Percentiles rank a stretch among this genome's conserved stretches.
Conservation (phyloP, 2,113 vertebrate species). For the Triplophysa rosa region DNA sequence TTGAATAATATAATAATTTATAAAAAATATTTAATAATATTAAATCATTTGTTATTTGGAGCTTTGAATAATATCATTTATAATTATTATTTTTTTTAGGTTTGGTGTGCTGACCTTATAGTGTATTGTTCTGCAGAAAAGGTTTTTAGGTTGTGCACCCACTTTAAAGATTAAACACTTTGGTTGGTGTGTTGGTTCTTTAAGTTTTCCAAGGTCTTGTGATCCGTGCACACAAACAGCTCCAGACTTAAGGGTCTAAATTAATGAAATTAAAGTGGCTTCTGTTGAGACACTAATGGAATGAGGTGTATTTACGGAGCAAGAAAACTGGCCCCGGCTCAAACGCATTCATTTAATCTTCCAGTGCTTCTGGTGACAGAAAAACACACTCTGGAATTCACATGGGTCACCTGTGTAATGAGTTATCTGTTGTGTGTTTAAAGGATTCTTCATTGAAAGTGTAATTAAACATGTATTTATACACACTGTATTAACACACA, state of each 20-base stretch:
- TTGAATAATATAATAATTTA: too few species aligned
- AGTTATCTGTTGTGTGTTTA: not conserved
- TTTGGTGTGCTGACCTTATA: too few species aligned
- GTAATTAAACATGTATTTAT: not conserved
- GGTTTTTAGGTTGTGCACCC: too few species aligned
- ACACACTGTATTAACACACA: not conserved
- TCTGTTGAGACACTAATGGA: conserved; percentile 4
- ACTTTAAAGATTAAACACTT: too few species aligned
- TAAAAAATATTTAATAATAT: too few species aligned
- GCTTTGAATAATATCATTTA: too few species aligned
- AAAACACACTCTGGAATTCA: not conserved
- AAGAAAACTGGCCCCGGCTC: not conserved
- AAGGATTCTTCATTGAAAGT: not conserved
- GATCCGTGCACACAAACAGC: not conserved
- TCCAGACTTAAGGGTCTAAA: not conserved
- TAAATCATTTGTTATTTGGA: too few species aligned
- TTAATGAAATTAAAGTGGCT: conserved; percentile 12
- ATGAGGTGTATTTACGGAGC: conserved; percentile 3
- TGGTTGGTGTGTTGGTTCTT: too few species aligned
- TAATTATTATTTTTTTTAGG: too few species aligned
- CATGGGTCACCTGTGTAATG: not conserved
- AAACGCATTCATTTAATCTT: not conserved
- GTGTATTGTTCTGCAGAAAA: too few species aligned
- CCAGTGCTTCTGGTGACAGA: not conserved
- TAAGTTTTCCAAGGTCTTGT: not conserved